A percentile compares a stretch with the other conserved stretches of the same genome.
Conservation (phyloP, 2,797 vertebrate genomes). For the Falco naumanni region DNA sequence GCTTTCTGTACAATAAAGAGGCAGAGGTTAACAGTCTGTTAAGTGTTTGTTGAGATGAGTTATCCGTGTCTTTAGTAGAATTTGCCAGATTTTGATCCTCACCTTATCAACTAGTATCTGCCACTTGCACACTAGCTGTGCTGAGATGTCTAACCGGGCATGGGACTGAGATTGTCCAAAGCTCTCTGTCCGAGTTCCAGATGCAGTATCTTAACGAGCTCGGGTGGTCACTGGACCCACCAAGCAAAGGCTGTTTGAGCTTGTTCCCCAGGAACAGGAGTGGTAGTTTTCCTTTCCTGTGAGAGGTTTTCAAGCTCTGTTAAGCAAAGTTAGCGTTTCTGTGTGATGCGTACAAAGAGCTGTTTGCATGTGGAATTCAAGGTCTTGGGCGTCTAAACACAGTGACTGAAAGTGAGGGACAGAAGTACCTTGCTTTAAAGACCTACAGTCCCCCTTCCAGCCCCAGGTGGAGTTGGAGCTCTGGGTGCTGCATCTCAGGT, state of each 20-base stretch:
- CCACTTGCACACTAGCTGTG: neutral
- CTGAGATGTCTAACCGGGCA: neutral
- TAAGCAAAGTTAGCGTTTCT: neutral
- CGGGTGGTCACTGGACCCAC: neutral
- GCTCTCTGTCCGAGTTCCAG: neutral
- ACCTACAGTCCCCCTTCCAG: neutral
- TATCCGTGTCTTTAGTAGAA: neutral
- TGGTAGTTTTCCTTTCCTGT: neutral
- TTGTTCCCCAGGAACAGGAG: neutral
- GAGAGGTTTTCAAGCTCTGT: neutral
- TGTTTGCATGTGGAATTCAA: neutral
- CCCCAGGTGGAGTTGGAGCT: neutral
- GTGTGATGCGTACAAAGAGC: neutral
- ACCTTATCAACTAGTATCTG: neutral
- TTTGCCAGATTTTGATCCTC: neutral
- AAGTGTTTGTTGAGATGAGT: neutral
- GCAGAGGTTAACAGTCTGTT: neutral
- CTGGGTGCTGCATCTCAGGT: neutral
- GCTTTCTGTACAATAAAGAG: neutral
- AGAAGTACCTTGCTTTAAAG: neutral
- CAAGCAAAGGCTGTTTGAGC: neutral
- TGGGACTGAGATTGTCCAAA: neutral
- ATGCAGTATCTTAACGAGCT: neutral
- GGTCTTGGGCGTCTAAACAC: neutral
- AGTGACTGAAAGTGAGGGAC: neutral